Base-by-base conservation (phyloP, 2,113 vertebrate genomes). In the Notarius lentiginosus region DNA sequence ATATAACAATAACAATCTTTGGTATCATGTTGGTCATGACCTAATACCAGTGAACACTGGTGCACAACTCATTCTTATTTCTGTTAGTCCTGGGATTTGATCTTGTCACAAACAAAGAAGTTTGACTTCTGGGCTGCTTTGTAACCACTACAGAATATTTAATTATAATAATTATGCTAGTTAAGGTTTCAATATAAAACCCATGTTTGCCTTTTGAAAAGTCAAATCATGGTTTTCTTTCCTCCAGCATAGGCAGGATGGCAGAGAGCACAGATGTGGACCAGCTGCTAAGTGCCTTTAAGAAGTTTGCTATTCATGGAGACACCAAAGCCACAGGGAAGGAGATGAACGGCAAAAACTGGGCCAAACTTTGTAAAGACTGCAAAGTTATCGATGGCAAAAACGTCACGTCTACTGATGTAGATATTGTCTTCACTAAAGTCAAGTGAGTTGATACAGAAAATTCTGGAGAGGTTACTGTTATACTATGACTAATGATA, bases 311-410 rank as follows among this genome's bases (percentile, higher is more conserved):
- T 34, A 90, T 99, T 90, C 97, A 99, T 0, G 98, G 98, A 0
- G 97, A 99, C 93, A 95, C 96, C 73, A 98, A 97, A 89, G 97
- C 97, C 0, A 95, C 94, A 0, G 98, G 97, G 20, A 96, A 96
- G 63, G 98, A 99, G 91, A 94, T 99, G 93, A 98, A 97, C 0
- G 97, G 97, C 79, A 99, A 99, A 93, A 99, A 99, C 95, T 99
- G 98, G 97, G 97, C 97, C 91, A 99, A 99, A 90, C 95, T 99
- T 20, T 99, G 98, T 92, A 99, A 99, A 70, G 98, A 99, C 92
- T 98, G 97, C 92, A 97, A 97, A 93, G 95, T 99, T 88, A 96
- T 93, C 0, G 98, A 99, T 0, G 96, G 97, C 41, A 99, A 99
- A 93, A 95, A 91, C 0, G 76, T 99, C 84, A 97, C 95, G 2